Conservation (phyloP, 2,797 vertebrate genomes). For the Acrossocheilus fasciatus region DNA sequence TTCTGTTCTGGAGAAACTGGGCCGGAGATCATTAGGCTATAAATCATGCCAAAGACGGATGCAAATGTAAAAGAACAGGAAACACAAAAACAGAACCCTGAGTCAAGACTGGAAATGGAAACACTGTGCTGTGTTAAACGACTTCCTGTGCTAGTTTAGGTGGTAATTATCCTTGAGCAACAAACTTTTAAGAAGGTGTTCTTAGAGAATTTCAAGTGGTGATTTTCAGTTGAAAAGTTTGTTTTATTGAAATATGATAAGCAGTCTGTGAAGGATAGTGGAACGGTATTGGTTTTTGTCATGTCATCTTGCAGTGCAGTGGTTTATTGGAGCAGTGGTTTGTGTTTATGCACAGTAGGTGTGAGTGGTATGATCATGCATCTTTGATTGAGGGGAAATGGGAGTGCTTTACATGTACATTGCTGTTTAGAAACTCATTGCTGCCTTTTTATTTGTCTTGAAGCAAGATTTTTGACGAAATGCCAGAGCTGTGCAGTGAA, state of each 20-base stretch:
- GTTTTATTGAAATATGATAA: background rate
- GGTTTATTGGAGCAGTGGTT: background rate
- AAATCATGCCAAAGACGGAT: conserved; percentile 61
- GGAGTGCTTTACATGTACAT: conserved; percentile 2
- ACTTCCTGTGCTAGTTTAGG: conserved; percentile 31
- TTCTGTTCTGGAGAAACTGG: conserved; percentile 63
- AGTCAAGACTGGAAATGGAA: conserved; percentile 45
- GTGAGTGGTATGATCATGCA: background rate
- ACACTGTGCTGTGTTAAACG: conserved; percentile 43
- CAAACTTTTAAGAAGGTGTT: conserved; percentile 29
- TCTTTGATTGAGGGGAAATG: background rate
- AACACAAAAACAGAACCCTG: conserved; percentile 45
- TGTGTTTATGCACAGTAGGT: background rate
- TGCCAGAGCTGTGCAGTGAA: background rate
- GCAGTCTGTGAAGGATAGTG: background rate
- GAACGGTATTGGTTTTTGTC: background rate
- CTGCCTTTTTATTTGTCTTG: conserved; percentile 36
- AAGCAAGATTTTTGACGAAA: conserved; percentile 43
- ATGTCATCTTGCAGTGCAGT: background rate
- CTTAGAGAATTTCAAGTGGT: background rate
- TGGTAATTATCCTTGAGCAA: conserved; percentile 37
- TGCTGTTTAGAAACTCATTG: conserved; percentile 18
- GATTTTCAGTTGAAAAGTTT: conserved; percentile 17
- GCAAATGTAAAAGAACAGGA: conserved; percentile 57
- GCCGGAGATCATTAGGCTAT: conserved; percentile 57